Evolutionary conservation across 2,113 vertebrate species (phyloP), one percentile per base, ranked within the genome.

Genomic region (Tauraco erythrolophus): DNA sequence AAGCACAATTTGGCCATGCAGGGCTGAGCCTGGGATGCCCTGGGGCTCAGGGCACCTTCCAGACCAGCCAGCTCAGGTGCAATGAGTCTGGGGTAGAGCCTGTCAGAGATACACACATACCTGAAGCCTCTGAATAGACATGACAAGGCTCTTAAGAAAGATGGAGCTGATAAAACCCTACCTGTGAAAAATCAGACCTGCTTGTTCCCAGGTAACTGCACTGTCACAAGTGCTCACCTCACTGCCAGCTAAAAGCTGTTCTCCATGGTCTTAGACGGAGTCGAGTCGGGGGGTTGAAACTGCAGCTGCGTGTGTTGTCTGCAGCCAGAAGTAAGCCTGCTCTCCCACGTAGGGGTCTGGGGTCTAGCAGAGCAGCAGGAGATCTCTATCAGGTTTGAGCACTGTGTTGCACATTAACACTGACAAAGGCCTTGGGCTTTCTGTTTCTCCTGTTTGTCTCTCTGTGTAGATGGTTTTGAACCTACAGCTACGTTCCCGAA

Each of bases 391-490:
- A 33, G 19, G 19, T 84, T 43, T 70, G 27, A 61, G 30, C 21
- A 33, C 45, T 30, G 8, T 43, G 14, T 21, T 88, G 64, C 25
- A 12, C 48, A 10, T 7, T 56, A 57, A 33, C 35, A 31, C 25
- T 14, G 11, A 51, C 30, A 53, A 24, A 65, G 39, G 58, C 5
- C 57, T 62, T 58, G 25, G 19, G 17, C 56, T 9, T 66, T 68
- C 43, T 83, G 19, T 86, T 54, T 83, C 74, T 83, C 74, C 46
- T 82, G 16, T 84, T 85, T 93, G 23, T 92, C 80, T 97, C 76
- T 82, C 68, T 92, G 18, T 50, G 33, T 61, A 98, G 98, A 97
- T 92, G 98, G 98, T 27, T 97, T 97, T 86, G 97, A 98, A 76
- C 95, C 97, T 43, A 91, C 92, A 24, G 94, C 94, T 16, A 43